A percentile compares a stretch with the other conserved stretches of the same genome.
phyloP scores from a whole-genome alignment of 53 echinoderm and acorn worm species.

The Crossaster papposus region DNA sequence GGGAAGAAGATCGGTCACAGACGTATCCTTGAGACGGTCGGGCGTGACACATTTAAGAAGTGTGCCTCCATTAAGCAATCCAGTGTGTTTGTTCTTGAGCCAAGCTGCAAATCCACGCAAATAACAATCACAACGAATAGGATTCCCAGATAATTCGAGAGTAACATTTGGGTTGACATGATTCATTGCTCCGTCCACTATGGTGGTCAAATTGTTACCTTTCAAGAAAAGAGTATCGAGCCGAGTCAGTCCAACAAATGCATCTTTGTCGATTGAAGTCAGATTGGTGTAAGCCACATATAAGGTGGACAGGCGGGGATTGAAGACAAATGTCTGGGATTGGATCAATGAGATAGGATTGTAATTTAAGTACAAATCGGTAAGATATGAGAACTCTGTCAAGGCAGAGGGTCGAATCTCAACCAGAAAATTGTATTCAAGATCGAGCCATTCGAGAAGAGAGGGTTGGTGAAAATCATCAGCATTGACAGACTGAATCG shows the following conservation, averaged over 20 bases:
- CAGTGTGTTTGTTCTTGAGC: constrained; percentile 42
- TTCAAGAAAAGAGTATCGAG: not conserved
- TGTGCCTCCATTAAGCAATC: not conserved
- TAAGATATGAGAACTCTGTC: not conserved
- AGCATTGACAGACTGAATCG: constrained; percentile 11
- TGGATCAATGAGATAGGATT: constrained; percentile 2
- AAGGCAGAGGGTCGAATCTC: constrained; percentile 1
- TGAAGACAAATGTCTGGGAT: constrained; percentile 18
- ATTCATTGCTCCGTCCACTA: constrained; percentile 16
- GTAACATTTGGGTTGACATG: not conserved
- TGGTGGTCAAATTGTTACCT: constrained; percentile 24
- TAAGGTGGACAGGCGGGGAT: not conserved
- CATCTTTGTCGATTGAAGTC: constrained; percentile 32
- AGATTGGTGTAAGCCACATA: not conserved
- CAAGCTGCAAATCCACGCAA: constrained; percentile 44
- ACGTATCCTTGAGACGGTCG: constrained; percentile 8
- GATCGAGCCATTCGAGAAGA: not conserved
- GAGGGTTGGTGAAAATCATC: constrained; percentile 29
- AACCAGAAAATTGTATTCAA: not conserved
- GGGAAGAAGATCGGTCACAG: not conserved
- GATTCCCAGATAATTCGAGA: constrained; percentile 37
- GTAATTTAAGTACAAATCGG: not conserved
- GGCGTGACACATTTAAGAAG: constrained; percentile 6
- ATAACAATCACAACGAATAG: constrained; percentile 40
- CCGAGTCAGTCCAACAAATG: constrained; percentile 1